A percentile compares a stretch with the other conserved stretches of the same genome.
Evolutionary conservation across 1,140 invertebrate species (phyloP).

Genomic region (Rhizoglyphus robini): DNA sequence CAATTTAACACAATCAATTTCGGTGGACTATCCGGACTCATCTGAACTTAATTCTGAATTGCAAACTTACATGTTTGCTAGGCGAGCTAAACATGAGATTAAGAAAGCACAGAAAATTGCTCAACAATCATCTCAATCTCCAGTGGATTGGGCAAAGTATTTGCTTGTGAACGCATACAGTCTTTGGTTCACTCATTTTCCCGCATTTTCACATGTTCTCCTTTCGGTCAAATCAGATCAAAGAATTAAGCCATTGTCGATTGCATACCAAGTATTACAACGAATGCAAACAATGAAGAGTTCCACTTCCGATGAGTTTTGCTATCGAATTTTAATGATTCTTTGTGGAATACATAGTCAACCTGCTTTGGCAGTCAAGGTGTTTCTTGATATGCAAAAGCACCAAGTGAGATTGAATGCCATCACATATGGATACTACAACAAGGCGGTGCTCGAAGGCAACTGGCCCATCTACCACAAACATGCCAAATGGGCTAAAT

Average conservation of each 20-base stretch:
- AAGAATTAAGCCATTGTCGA: slow-evolving; percentile 49
- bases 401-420: slow-evolving; percentile 88
- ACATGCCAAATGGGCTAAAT: slow-evolving; percentile 77
- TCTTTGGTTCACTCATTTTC: slow-evolving; percentile 92
- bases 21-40: neutral
- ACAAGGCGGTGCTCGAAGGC: slow-evolving; percentile 72
- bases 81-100: slow-evolving; percentile 86
- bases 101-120: slow-evolving; percentile 77
- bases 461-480: slow-evolving; percentile 71
- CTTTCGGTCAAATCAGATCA: slow-evolving; percentile 39
- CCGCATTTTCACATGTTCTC: slow-evolving; percentile 40
- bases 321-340: slow-evolving; percentile 96
- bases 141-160: slow-evolving; percentile 73
- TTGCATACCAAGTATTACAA: slow-evolving; percentile 71
- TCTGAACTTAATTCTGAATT: slow-evolving; percentile 49
- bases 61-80: slow-evolving; percentile 31
- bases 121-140: slow-evolving; percentile 49
- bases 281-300: slow-evolving; percentile 65
- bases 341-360: slow-evolving; percentile 86
- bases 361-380: slow-evolving; percentile 83
- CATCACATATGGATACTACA: slow-evolving; percentile 85
- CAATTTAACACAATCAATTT: neutral
- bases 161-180: slow-evolving; percentile 48
- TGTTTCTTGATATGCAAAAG: slow-evolving; percentile 89
- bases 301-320: slow-evolving; percentile 81